Base-by-base conservation (phyloP, 2,797 vertebrate genomes). In the Molothrus aeneus region DNA sequence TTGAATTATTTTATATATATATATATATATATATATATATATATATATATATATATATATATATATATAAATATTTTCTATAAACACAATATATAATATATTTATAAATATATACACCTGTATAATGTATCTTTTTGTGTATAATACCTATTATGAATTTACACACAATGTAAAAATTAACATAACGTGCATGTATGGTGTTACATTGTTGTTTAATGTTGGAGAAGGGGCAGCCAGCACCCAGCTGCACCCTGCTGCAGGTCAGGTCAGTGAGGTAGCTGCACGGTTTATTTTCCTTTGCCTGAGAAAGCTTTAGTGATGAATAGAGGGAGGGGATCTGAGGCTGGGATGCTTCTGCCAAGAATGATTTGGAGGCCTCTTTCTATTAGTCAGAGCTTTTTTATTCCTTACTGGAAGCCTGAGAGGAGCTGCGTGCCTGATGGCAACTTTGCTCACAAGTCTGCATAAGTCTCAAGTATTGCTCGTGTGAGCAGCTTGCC, bases 251-350 rank as follows among this genome's bases (percentile, higher is more conserved):
- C 77, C 25, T 11, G 24, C 83, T 69, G 80, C 93, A 97, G 98
- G 98, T 97, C 97, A 74, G 98, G 98, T 98, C 98, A 97, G 98
- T 96, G 98, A 98, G 98, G 98, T 96, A 86, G 97, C 98, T 74
- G 73, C 96, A 97, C 3, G 4, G 95, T 97, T 98, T 97, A 95
- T 98, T 98, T 98, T 97, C 92, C 85, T 97, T 97, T 88, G 89
- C 94, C 96, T 94, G 83, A 90, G 84, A 92, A 87, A 97, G 94
- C 96, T 95, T 97, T 94, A 74, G 97, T 97, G 95, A 98, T 98
- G 98, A 99, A 99, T 98, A 99, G 98, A 98, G 98, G 98, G 98
- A 98, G 98, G 98, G 98, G 98, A 97, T 95, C 88, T 5, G 74
- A 83, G 95, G 69, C 88, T 86, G 92, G 95, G 95, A 91, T 96